These are phyloP conservation scores for Lepetodrilus schrolli DNA, from an alignment of 2,888 invertebrate genomes.

Conservation along the genomic window DNA sequence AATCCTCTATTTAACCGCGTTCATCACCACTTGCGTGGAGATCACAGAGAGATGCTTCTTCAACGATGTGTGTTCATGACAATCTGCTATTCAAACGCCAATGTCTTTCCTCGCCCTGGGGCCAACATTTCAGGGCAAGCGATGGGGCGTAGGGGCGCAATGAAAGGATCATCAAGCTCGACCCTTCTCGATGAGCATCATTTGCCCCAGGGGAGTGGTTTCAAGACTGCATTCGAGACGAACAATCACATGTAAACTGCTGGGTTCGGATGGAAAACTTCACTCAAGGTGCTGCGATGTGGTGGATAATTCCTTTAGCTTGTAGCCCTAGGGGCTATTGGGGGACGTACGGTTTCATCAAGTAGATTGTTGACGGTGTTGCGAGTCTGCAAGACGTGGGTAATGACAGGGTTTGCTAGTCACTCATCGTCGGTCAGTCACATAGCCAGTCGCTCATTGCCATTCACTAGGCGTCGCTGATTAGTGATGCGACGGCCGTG, in stretches of 20 bases:
- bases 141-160: constrained; percentile 4
- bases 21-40: too few species aligned
- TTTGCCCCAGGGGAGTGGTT: not conserved
- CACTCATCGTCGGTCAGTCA: too few species aligned
- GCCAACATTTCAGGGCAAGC: not conserved
- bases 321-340: not conserved
- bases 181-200: not conserved
- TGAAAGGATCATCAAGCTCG: constrained; percentile 11
- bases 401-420: not conserved
- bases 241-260: constrained; percentile 14
- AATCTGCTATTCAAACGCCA: constrained; percentile 17
- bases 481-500: not conserved
- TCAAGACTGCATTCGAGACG: constrained; percentile 14
- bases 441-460: too few species aligned
- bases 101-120: not conserved
- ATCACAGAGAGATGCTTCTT: not conserved
- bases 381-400: not conserved
- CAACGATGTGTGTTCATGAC: not conserved
- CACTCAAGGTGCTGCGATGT: constrained; percentile 2
- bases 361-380: constrained; percentile 10
- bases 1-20: too few species aligned
- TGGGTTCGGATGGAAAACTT: constrained; percentile 14
- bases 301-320: constrained; percentile 3
- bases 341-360: not conserved
- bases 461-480: not conserved